Evolutionary conservation across 2,888 invertebrate genomes (phyloP).

Genomic region (Biston stratarius): DNA sequence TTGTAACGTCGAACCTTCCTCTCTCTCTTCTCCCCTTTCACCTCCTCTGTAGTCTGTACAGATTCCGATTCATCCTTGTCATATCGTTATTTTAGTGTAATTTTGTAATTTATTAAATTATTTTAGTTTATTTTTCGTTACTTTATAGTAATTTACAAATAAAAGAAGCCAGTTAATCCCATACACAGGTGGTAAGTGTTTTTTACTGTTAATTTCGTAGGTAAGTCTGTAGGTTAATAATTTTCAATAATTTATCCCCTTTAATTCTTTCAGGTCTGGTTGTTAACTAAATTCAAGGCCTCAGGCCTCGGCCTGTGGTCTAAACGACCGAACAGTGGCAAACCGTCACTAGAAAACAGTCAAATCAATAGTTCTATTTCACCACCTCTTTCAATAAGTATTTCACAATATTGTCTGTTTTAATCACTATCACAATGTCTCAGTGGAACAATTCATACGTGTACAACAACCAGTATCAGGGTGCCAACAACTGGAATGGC

Average conservation of each 20-base stretch:
- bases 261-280: conserved; percentile 62
- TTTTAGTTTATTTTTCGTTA: conserved; percentile 74
- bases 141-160: conserved; percentile 59
- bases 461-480: conserved; percentile 76
- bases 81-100: conserved; percentile 64
- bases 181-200: conserved; percentile 65
- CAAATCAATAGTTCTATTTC: conserved; percentile 46
- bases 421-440: conserved; percentile 64
- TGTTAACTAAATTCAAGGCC: conserved; percentile 56
- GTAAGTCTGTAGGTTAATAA: conserved; percentile 56
- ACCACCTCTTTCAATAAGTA: conserved; percentile 47
- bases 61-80: conserved; percentile 72
- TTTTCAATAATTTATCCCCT: conserved; percentile 30
- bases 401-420: conserved; percentile 57
- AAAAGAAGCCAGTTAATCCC: conserved; percentile 50
- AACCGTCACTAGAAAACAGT: conserved; percentile 47
- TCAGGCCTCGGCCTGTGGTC: conserved; percentile 82
- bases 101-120: conserved; percentile 75
- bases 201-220: conserved; percentile 27
- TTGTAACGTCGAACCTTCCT: conserved; percentile 35
- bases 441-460: conserved; percentile 80
- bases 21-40: conserved; percentile 47
- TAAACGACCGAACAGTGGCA: conserved; percentile 46
- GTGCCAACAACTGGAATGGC: conserved; percentile 67
- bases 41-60: conserved; percentile 55